These are phyloP conservation scores for Macroramphosus scolopax DNA, from an alignment of 2,797 vertebrate species.

Conservation along the genomic window DNA sequence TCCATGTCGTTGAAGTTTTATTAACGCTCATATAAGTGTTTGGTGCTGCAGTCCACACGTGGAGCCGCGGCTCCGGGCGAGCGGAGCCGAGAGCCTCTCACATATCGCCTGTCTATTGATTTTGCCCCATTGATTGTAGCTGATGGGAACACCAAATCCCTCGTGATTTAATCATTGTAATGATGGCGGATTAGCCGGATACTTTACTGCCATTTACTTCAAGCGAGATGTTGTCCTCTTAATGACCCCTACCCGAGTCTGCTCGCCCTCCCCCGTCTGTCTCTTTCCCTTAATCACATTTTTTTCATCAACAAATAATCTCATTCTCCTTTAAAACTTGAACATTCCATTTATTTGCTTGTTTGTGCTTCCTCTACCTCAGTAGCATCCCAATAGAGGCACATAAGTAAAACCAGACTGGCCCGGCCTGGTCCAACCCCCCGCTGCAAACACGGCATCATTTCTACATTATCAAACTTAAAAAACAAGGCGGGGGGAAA, in stretches of 20 bases:
- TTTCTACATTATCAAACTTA: slow-evolving; percentile 31
- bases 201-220: slow-evolving; percentile 78
- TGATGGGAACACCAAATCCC: slow-evolving; percentile 78
- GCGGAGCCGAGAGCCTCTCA: slow-evolving; percentile 60
- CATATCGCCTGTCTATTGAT: slow-evolving; percentile 77
- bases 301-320: slow-evolving; percentile 56
- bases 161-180: slow-evolving; percentile 83
- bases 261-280: slow-evolving; percentile 42
- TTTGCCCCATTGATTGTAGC: slow-evolving; percentile 78
- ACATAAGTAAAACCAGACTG: slow-evolving; percentile 45
- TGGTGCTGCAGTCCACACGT: slow-evolving; percentile 33
- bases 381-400: slow-evolving; percentile 5
- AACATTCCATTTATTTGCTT: slow-evolving; percentile 15
- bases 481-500: slow-evolving; percentile 27
- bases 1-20: slow-evolving; percentile 52
- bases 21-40: slow-evolving; percentile 37
- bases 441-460: slow-evolving; percentile 22
- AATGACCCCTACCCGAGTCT: slow-evolving; percentile 69
- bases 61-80: slow-evolving; percentile 29
- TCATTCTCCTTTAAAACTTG: slow-evolving; percentile 55
- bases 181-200: slow-evolving; percentile 80
- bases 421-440: background rate
- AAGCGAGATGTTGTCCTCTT: slow-evolving; percentile 79
- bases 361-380: slow-evolving; percentile 1
- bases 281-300: slow-evolving; percentile 47